These are phyloP conservation scores for Axea sp. DNA, from an alignment of 2,888 invertebrate species.

Conservation along the genomic window DNA sequence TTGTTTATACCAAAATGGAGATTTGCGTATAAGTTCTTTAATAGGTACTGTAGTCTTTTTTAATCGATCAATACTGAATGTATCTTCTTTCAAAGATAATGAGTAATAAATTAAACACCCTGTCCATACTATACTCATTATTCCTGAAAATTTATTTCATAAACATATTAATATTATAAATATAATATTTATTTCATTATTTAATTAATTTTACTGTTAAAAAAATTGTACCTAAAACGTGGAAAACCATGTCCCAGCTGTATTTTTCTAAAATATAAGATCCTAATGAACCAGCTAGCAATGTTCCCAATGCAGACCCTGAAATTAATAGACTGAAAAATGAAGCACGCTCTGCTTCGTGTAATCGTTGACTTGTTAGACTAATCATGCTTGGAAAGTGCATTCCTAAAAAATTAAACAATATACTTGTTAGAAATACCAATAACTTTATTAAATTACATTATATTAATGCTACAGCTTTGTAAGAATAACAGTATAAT, in stretches of 20 bases:
- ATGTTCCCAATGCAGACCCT: constrained; percentile 83
- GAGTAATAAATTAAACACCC: constrained; percentile 80
- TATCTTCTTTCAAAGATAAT: constrained; percentile 61
- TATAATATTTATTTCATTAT: constrained; percentile 7
- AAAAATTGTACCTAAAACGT: constrained; percentile 80
- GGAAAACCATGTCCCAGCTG: constrained; percentile 85
- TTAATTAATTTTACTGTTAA: no score
- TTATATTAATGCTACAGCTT: no score
- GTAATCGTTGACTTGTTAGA: constrained; percentile 84
- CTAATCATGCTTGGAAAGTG: constrained; percentile 87
- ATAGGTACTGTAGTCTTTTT: constrained; percentile 81
- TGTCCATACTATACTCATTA: constrained; percentile 82
- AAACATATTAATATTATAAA: no score
- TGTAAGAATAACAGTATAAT: no score
- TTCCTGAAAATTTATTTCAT: constrained; percentile 71
- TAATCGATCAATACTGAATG: constrained; percentile 72
- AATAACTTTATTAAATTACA: no score
- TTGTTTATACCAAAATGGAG: constrained; percentile 85
- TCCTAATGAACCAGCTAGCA: constrained; percentile 85
- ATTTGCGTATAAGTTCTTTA: constrained; percentile 81
- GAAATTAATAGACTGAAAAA: constrained; percentile 85
- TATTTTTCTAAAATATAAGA: constrained; percentile 84
- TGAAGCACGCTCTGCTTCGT: constrained; percentile 83
- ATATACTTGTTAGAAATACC: no score
- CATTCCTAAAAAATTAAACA: constrained; percentile 71